phyloP scores from a whole-genome alignment of 2,797 vertebrate genomes.

The Poecile montanus region DNA sequence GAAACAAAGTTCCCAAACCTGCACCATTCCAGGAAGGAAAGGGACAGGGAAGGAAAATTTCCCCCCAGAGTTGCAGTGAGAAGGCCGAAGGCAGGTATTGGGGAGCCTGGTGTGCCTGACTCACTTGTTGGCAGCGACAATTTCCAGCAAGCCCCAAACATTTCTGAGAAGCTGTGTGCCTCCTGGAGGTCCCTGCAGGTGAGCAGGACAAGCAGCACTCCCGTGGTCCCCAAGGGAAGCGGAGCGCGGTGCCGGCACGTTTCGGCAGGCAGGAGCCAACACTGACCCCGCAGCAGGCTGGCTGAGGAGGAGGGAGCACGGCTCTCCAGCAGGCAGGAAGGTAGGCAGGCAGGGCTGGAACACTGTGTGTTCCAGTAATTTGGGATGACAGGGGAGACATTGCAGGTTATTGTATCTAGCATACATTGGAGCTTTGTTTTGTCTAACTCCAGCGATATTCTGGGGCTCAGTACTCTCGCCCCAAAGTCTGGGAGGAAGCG shows the following conservation, averaged over 20 bases:
- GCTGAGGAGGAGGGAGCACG: not conserved
- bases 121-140: not conserved
- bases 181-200: not conserved
- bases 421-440: conserved; percentile 33
- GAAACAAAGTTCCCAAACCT: not conserved
- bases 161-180: not conserved
- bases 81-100: not conserved
- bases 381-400: conserved; percentile 55
- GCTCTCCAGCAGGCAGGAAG: not conserved
- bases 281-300: not conserved
- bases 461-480: conserved; percentile 10
- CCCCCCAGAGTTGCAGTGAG: not conserved
- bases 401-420: conserved; percentile 24
- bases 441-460: conserved; percentile 16
- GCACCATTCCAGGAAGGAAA: not conserved
- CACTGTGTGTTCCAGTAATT: not conserved
- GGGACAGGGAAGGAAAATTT: accelerated
- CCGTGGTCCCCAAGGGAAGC: not conserved
- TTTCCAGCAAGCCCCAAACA: not conserved
- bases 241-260: accelerated
- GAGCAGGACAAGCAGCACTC: not conserved
- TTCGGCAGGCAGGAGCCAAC: not conserved
- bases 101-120: not conserved
- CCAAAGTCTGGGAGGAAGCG: conserved; percentile 4
- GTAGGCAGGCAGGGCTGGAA: not conserved